Conservation (phyloP, 2,113 vertebrate genomes). For the Labrus mixtus region DNA sequence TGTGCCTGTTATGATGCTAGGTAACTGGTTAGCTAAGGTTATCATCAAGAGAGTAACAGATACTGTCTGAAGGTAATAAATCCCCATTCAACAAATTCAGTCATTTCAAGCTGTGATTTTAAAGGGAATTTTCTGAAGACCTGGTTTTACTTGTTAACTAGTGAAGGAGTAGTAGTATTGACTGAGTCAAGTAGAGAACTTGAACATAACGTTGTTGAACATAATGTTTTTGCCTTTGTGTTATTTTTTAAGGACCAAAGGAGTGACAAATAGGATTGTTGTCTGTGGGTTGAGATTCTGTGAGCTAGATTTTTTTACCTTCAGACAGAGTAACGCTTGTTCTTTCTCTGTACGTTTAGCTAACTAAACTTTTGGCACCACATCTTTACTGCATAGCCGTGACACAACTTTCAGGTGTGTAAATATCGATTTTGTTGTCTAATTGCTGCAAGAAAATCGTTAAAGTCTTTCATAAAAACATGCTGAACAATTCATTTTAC, state of each 20-base stretch:
- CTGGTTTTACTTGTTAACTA: too few species aligned
- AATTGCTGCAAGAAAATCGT: background rate
- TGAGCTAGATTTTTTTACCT: background rate
- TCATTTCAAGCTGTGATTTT: background rate
- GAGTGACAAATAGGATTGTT: too few species aligned
- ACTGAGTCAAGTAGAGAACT: too few species aligned
- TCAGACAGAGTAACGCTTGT: background rate
- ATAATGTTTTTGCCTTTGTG: background rate
- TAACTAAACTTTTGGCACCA: background rate
- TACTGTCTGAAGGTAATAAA: background rate
- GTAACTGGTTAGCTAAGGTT: background rate
- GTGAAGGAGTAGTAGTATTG: too few species aligned
- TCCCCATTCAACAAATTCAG: background rate
- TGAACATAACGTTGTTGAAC: too few species aligned
- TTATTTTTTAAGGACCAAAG: background rate
- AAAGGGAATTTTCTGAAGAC: background rate
- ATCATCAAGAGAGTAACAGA: background rate
- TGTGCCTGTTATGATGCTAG: background rate
- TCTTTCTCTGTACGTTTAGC: background rate
- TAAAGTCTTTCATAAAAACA: background rate
- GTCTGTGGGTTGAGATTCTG: too few species aligned
- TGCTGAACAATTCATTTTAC: background rate
- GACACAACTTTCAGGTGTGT: background rate
- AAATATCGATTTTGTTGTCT: constrained; percentile 2
- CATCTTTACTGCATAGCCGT: background rate